phyloP scores from a whole-genome alignment of 2,113 vertebrate species.

The Chrysemys picta region DNA sequence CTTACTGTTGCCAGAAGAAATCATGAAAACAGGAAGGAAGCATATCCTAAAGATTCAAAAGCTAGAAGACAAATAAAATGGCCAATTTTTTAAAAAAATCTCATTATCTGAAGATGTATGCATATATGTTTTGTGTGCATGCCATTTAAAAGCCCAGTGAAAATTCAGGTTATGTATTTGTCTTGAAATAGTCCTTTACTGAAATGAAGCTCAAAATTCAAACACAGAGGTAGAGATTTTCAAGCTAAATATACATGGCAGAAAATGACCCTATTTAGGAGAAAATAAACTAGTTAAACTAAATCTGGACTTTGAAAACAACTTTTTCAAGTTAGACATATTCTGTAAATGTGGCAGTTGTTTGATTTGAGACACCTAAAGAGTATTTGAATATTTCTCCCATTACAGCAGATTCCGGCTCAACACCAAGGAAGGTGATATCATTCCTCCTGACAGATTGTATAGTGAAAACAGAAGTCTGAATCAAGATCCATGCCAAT shows the following conservation, averaged over 20 bases:
- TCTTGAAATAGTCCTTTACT: not conserved
- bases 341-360: not conserved
- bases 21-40: not conserved
- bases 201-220: not conserved
- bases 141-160: not conserved
- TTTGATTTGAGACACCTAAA: not conserved
- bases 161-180: not conserved
- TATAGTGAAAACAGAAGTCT: not conserved
- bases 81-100: not conserved
- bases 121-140: not conserved
- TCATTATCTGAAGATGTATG: not conserved
- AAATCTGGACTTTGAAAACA: not conserved
- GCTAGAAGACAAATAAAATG: not conserved
- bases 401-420: not conserved
- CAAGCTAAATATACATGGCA: not conserved
- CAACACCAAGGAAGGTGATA: not conserved
- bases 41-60: not conserved
- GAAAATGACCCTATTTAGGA: not conserved
- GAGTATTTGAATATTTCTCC: not conserved
- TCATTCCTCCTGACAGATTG: not conserved
- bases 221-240: not conserved
- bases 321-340: not conserved
- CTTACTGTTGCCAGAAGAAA: not conserved
- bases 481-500: not conserved
- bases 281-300: not conserved